Conservation (phyloP, 2,113 vertebrate genomes). For the Rhea americana region DNA sequence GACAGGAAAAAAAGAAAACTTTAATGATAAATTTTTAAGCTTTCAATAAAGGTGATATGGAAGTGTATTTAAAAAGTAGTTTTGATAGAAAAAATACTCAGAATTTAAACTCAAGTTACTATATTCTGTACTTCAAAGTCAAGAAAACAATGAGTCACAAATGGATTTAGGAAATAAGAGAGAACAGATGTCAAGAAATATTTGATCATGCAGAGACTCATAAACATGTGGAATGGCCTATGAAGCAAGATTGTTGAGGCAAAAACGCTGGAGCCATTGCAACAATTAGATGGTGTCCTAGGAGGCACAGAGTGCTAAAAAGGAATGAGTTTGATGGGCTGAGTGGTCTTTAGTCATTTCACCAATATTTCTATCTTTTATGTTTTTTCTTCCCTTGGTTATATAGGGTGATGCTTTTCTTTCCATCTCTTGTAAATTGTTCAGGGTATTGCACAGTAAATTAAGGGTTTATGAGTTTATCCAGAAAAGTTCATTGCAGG, state of each 20-base stretch:
- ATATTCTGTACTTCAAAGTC: neutral
- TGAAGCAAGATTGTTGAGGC: neutral
- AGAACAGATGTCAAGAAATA: conserved; percentile 36
- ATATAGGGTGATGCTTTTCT: neutral
- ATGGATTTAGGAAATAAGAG: neutral
- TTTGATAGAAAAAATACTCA: neutral
- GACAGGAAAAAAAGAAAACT: neutral
- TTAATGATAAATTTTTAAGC: neutral
- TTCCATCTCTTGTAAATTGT: conserved; percentile 22
- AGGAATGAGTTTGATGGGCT: conserved; percentile 1
- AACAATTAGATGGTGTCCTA: conserved; percentile 23
- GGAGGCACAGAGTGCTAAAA: neutral
- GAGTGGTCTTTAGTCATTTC: neutral
- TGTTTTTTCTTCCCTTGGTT: neutral
- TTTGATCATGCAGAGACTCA: conserved; percentile 12
- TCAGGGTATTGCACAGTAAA: neutral
- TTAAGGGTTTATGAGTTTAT: neutral
- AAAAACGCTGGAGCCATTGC: neutral
- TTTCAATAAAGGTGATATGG: neutral
- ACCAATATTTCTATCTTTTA: neutral
- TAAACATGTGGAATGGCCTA: conserved; percentile 15
- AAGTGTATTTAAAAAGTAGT: neutral
- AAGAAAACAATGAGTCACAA: conserved; percentile 11
- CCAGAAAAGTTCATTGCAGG: neutral
- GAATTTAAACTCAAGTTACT: neutral